Evolutionary conservation across 2,888 invertebrate genomes (phyloP).

Genomic region (Flexamia atlantica): DNA sequence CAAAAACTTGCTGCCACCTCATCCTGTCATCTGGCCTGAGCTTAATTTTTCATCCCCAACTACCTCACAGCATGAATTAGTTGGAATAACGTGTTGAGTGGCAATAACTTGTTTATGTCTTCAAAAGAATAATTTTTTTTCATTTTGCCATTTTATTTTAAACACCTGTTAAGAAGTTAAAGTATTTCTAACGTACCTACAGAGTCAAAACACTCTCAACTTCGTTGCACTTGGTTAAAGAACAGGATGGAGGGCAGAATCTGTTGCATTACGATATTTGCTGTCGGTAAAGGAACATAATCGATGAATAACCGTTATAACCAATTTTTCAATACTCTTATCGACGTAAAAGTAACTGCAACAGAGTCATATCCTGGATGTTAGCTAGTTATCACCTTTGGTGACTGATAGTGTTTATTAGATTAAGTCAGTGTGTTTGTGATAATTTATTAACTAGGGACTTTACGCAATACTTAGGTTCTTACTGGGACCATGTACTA

Average conservation of each 20-base stretch:
- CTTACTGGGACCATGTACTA: slow-evolving; percentile 19
- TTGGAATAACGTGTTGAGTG: too few species aligned
- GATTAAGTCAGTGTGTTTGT: slow-evolving; percentile 59
- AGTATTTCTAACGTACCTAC: too few species aligned
- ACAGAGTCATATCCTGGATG: slow-evolving; percentile 34
- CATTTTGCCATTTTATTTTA: too few species aligned
- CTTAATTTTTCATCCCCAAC: too few species aligned
- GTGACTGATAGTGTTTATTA: slow-evolving; percentile 60
- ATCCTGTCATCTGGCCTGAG: too few species aligned
- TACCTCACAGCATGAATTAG: too few species aligned
- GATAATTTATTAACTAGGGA: slow-evolving; percentile 59
- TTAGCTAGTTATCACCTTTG: slow-evolving; percentile 57
- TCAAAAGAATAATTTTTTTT: too few species aligned
- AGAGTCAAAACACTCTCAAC: too few species aligned
- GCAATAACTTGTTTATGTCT: too few species aligned
- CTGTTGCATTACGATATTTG: neutral
- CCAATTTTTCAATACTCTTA: neutral
- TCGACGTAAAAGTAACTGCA: neutral
- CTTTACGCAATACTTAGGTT: slow-evolving; percentile 44
- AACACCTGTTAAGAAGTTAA: too few species aligned
- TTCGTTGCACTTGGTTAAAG: too few species aligned
- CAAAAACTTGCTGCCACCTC: too few species aligned
- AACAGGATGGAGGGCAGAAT: neutral
- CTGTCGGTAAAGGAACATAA: neutral
- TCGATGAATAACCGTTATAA: neutral